A percentile compares a stretch with the other conserved stretches of the same genome.
Evolutionary conservation across 2,797 vertebrate genomes (phyloP).

Genomic region (Bovichtus diacanthus): DNA sequence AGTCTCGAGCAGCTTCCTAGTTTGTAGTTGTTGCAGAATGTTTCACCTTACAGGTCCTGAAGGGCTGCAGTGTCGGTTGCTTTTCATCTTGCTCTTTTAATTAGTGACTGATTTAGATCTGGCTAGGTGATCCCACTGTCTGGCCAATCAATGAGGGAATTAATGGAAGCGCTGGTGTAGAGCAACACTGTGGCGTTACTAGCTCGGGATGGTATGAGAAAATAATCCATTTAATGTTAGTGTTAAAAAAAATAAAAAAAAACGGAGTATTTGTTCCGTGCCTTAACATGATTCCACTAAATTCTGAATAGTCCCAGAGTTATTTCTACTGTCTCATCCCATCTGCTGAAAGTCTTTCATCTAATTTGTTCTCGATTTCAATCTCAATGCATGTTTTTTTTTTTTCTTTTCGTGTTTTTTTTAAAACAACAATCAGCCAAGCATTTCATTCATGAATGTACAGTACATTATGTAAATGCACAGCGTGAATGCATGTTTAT

Average conservation of each 20-base stretch:
- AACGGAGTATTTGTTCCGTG: slow-evolving; percentile 16
- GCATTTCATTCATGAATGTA: slow-evolving; percentile 64
- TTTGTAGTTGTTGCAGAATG: slow-evolving; percentile 67
- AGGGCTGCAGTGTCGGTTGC: slow-evolving; percentile 74
- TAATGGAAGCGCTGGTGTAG: slow-evolving; percentile 70
- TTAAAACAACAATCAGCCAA: slow-evolving; percentile 46
- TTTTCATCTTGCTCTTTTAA: slow-evolving; percentile 82
- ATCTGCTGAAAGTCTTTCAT: slow-evolving; percentile 56
- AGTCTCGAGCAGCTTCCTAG: slow-evolving; percentile 53
- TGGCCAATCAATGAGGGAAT: slow-evolving; percentile 81
- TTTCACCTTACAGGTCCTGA: slow-evolving; percentile 75
- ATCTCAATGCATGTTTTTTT: slow-evolving; percentile 41
- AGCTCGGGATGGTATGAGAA: slow-evolving; percentile 36
- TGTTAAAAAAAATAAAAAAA: too few relatives aligned
- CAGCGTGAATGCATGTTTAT: slow-evolving; percentile 53
- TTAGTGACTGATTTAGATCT: slow-evolving; percentile 84
- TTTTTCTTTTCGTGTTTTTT: too few relatives aligned
- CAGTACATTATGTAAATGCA: slow-evolving; percentile 67
- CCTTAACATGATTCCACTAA: slow-evolving; percentile 35
- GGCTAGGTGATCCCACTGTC: slow-evolving; percentile 78
- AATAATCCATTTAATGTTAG: slow-evolving; percentile 47
- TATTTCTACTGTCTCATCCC: slow-evolving; percentile 45
- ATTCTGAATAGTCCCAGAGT: slow-evolving; percentile 43
- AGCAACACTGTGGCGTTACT: slow-evolving; percentile 46
- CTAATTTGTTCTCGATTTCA: slow-evolving; percentile 67